Base-by-base conservation (phyloP, 35 echinoderm and acorn worm species). In the Lytechinus pictus region DNA sequence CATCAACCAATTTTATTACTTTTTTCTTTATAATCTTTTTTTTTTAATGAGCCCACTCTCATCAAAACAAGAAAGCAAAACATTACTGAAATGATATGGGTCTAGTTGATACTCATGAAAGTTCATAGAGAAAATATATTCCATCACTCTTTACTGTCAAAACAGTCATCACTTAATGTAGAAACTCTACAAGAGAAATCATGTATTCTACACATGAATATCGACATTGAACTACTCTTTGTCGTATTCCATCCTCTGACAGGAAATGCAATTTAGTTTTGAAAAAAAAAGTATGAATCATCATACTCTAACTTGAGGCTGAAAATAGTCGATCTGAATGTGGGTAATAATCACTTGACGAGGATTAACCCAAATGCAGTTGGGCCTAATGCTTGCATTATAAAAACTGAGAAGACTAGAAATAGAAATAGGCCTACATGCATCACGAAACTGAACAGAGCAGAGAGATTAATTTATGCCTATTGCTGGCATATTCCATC, bases 191-290 rank as follows among this genome's bases (percentile, higher is more conserved):
- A 24, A 14, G 19, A 79, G 66, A 79, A 79, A 79, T 79, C 33
- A 79, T 79, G 16, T 79, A 16, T 79, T 24, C 16, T 24, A n/a
- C 66, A 79, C 66, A 79, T 79, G 66, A 7, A 79, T 1, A 79
- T 8, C n/a, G 66, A 79, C 66, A 24, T 79, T 79, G 66, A 79
- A 79, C 19, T 79, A 24, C 66, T 79, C 19, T 79, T 79, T 79
- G 66, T 79, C 19, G 66, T 79, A 79, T 79, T 79, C 66, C 66
- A 79, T 79, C 66, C 8, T 79, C 66, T 79, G 16, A 79, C 66
- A 79, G 66, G 66, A 79, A 79, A 79, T 79, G 66, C 66, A 79
- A 79, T 79, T 79, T n/a, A 79, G 66, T 79, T 79, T 58, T 79
- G 61, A 71, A 71, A 71, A 71, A 72, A 79, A 71, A 79, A 79